Base-by-base conservation (phyloP, 1,140 invertebrate species). In the Coenobita brevimanus region DNA sequence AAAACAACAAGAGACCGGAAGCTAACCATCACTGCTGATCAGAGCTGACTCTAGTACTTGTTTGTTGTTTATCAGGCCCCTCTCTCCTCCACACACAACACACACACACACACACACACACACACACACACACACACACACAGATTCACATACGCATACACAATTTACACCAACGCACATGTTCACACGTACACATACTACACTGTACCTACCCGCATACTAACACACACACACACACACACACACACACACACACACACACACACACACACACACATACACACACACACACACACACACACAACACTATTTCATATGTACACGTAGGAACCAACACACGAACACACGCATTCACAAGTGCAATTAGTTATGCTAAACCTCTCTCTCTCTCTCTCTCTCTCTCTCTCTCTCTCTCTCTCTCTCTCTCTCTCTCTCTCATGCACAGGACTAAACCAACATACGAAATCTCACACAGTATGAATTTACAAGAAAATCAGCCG, bases 211-310 rank as follows among this genome's bases (percentile, higher is more conserved):
- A 67, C 62, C 6, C 62, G n/a, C 62, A 6, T 33, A 67, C 8
- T 24, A 10, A 67, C 30, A 67, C 30, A 67, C 30, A 50, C 62
- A 67, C 30, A 67, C 30, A 67, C 30, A 67, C 62, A 67, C 62
- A 67, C 30, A 67, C 30, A 67, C 30, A 67, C 30, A 67, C 30
- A 33, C 64, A 33, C 1, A 33, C 64, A 67, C n/a, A 67, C 30
- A 67, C 62, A 67, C 30, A 67, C 62, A 67, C n/a, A 67, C 62
- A 67, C 62, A 67, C 30, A 67, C 30, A 67, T 24, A 67, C 30
- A 67, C 62, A 67, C 30, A 67, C 30, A 67, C 46, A 50, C 30
- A 67, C 30, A 67, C 30, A 67, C 30, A 67, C 30, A 67, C 62
- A 67, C 30, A 67, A 24, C 30, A 24, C 21, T 10, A 67, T 33